Base-by-base conservation (phyloP, 2,797 vertebrate species). In the Forpus xanthops region DNA sequence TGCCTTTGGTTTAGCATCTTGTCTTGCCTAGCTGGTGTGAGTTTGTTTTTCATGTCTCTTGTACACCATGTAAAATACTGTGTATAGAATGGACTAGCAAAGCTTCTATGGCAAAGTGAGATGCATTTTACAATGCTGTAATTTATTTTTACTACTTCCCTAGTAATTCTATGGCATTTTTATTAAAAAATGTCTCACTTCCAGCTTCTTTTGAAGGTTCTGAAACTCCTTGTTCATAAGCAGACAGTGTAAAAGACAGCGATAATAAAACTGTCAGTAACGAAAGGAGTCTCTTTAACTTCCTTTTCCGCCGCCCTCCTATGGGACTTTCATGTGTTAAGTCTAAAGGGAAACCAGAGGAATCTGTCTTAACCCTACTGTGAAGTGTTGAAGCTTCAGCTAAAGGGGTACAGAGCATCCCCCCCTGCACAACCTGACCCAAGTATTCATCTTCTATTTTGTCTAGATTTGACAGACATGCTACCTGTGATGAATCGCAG, bases 131-230 rank as follows among this genome's bases (percentile, higher is more conserved):
- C 96, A 94, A 96, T 95, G 95, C 97, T 96, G 94, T 97, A 95
- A 97, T 95, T 97, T 97, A 97, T 97, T 97, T 97, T 97, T 97
- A 94, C 39, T 96, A 97, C 95, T 96, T 74, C 83, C 83, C 56
- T 50, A 42, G 89, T 89, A 76, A 94, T 79, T 64, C 87, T 68
- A 85, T 76, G 95, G 94, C 94, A 93, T 97, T 96, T 95, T 96
- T 85, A 68, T 95, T 79, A 65, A 84, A 93, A 96, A 92, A 96
- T 77, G 93, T 76, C 92, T 58, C 90, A 93, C 65, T 85, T 82
- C 60, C 41, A 45, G 94, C 95, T 96, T 94, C 85, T 96, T 94
- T 71, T 70, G 86, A 82, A 95, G 85, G 93, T 77, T 96, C 91
- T 87, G 74, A 62, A 97, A 88, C 31, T 65, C 84, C 55, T 87